A percentile compares a stretch with the other conserved stretches of the same genome.
phyloP scores from a whole-genome alignment of 2,797 vertebrate genomes.

The Sparus aurata region DNA sequence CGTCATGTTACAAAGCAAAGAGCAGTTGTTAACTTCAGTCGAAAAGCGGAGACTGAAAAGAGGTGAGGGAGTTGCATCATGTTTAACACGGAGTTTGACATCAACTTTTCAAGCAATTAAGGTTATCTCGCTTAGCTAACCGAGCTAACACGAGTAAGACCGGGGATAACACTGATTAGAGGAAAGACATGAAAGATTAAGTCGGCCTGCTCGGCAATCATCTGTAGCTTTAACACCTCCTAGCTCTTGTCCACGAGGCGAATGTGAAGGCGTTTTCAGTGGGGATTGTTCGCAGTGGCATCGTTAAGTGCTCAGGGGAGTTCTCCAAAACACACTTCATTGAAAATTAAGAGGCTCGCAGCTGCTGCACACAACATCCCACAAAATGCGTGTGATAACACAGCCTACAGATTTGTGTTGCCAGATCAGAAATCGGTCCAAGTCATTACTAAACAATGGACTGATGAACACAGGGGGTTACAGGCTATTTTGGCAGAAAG shows the following conservation, averaged over 20 bases:
- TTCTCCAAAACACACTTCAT: slow-evolving; percentile 1
- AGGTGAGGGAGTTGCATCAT: slow-evolving; percentile 40
- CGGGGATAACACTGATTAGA: slow-evolving; percentile 23
- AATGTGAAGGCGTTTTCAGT: neutral
- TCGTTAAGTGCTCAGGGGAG: neutral
- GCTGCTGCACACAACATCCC: neutral
- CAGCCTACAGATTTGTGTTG: neutral
- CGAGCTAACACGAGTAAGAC: slow-evolving; percentile 8
- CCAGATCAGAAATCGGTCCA: neutral
- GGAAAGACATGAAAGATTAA: slow-evolving; percentile 15
- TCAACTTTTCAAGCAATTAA: slow-evolving; percentile 30
- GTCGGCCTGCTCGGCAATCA: neutral
- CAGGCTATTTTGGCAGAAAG: neutral
- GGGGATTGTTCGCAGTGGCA: neutral
- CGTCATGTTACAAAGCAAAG: slow-evolving; percentile 29
- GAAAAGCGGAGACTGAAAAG: slow-evolving; percentile 30
- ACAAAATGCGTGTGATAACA: neutral
- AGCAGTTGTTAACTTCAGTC: slow-evolving; percentile 28
- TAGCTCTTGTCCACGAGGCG: neutral
- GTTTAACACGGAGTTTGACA: slow-evolving; percentile 40
- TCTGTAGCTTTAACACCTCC: neutral
- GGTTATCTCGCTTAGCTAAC: slow-evolving; percentile 9
- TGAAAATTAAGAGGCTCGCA: neutral
- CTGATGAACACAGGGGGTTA: neutral
- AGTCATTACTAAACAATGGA: neutral